phyloP scores from a whole-genome alignment of 2,888 invertebrate species.

The Cerceris ruficornis region DNA sequence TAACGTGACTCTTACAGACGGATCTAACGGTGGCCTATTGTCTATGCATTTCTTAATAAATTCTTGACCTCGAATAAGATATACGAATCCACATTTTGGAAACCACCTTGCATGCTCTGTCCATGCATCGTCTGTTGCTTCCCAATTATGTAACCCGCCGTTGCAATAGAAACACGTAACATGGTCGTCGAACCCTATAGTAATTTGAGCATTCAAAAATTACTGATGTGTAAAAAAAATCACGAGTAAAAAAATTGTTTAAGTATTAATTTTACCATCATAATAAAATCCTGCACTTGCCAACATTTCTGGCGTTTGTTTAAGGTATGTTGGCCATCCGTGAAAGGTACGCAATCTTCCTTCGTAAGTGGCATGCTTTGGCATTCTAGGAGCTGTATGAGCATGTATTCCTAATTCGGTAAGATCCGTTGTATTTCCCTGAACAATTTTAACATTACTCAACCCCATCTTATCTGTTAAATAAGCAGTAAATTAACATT shows the following conservation, averaged over 20 bases:
- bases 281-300: conserved; percentile 96
- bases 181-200: conserved; percentile 86
- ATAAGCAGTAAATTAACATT: conserved; percentile 23
- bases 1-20: conserved; percentile 60
- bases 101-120: conserved; percentile 97
- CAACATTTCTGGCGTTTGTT: conserved; percentile 89
- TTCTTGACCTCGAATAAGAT: conserved; percentile 90
- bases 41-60: conserved; percentile 85
- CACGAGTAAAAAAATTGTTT: not conserved
- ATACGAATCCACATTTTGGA: conserved; percentile 92
- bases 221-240: conserved; percentile 2
- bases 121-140: conserved; percentile 95
- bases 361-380: conserved; percentile 87
- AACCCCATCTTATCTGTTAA: conserved; percentile 73
- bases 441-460: conserved; percentile 79
- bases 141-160: conserved; percentile 95
- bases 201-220: conserved; percentile 6
- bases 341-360: conserved; percentile 87
- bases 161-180: conserved; percentile 97
- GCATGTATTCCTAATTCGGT: conserved; percentile 85
- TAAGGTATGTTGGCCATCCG: conserved; percentile 90
- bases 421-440: conserved; percentile 77
- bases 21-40: conserved; percentile 73
- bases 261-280: conserved; percentile 81
- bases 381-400: conserved; percentile 86